Percentiles rank a stretch among this genome's conserved stretches.
Evolutionary conservation across 2,888 invertebrate species (phyloP).

Genomic region (Scaeva pyrastri): DNA sequence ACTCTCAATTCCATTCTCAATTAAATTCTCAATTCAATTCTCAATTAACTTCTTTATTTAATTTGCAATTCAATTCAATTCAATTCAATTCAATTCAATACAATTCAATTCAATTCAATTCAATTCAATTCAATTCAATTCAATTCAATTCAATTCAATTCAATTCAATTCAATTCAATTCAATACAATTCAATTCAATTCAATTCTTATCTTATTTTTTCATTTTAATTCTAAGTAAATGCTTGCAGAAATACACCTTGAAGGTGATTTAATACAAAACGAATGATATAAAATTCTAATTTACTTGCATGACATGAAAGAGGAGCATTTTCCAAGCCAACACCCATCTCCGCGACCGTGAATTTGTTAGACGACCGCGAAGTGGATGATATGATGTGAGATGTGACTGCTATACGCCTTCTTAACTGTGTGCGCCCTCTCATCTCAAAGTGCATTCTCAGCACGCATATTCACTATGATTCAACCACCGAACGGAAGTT

Average conservation of each 20-base stretch:
- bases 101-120: too few relatives aligned
- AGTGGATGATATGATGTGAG: slow-evolving; percentile 9
- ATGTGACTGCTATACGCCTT: neutral
- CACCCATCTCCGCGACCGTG: slow-evolving; percentile 52
- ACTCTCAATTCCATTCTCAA: too few relatives aligned
- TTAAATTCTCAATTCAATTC: too few relatives aligned
- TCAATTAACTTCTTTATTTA: too few relatives aligned
- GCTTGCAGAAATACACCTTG: slow-evolving; percentile 16
- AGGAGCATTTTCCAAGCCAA: slow-evolving; percentile 19
- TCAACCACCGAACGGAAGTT: slow-evolving; percentile 74
- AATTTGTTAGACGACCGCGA: slow-evolving; percentile 24
- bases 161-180: too few relatives aligned
- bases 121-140: too few relatives aligned
- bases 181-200: too few relatives aligned
- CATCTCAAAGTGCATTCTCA: slow-evolving; percentile 51
- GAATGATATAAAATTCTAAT: slow-evolving; percentile 42
- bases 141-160: too few relatives aligned
- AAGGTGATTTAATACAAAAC: neutral
- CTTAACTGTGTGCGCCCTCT: slow-evolving; percentile 1
- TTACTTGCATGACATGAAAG: slow-evolving; percentile 22
- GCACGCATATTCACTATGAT: slow-evolving; percentile 60
- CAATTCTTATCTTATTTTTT: too few relatives aligned
- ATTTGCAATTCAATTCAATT: too few relatives aligned
- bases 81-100: too few relatives aligned
- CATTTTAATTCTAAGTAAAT: too few relatives aligned